A percentile compares a stretch with the other conserved stretches of the same genome.
Conservation (phyloP, 2,888 invertebrate species). For the Myopa testacea region DNA sequence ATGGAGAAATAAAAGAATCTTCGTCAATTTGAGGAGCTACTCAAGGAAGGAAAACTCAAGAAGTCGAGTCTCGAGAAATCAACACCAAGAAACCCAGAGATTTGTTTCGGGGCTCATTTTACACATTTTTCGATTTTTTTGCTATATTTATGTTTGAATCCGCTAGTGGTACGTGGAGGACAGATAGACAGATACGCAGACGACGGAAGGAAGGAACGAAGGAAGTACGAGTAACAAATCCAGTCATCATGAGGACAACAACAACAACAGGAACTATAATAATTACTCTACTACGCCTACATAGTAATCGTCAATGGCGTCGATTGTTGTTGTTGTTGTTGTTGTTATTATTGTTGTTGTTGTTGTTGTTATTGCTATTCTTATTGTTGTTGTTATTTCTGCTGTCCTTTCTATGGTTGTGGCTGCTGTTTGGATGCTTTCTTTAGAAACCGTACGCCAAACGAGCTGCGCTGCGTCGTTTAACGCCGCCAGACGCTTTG, state of each 20-base stretch:
- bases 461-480: neutral
- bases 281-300: neutral
- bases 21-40: too few relatives aligned
- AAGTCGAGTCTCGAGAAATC: too few relatives aligned
- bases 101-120: too few relatives aligned
- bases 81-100: too few relatives aligned
- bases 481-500: neutral
- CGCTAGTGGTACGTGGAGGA: too few relatives aligned
- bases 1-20: too few relatives aligned
- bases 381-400: constrained; percentile 4
- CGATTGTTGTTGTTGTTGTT: neutral
- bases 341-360: constrained; percentile 1
- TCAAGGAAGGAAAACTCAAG: too few relatives aligned
- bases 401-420: neutral
- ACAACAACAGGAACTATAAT: neutral
- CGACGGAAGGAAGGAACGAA: neutral
- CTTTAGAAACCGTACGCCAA: neutral
- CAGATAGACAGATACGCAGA: too few relatives aligned
- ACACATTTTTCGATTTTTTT: too few relatives aligned
- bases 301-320: neutral
- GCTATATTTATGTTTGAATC: too few relatives aligned
- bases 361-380: constrained; percentile 8
- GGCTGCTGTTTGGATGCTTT: neutral
- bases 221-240: too few relatives aligned
- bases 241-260: neutral